Conservation (phyloP, 2,113 vertebrate genomes). For the Colinus virginianus region DNA sequence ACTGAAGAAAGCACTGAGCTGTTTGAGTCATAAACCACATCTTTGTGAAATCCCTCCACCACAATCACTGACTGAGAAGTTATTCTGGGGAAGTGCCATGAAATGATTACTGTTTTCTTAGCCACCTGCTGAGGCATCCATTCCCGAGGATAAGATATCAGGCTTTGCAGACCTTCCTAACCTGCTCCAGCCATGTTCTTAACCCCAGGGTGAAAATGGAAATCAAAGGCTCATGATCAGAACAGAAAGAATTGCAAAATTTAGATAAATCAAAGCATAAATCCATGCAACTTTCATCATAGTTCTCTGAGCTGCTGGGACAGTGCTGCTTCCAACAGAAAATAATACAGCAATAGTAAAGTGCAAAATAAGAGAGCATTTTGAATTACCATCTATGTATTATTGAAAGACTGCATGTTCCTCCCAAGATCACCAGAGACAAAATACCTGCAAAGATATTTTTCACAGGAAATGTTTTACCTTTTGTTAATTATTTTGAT, state of each 20-base stretch:
- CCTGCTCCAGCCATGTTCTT: background rate
- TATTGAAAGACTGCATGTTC: background rate
- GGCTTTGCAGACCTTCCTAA: background rate
- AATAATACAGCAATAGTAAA: background rate
- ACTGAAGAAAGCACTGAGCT: background rate
- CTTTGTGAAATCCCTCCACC: background rate
- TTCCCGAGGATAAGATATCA: background rate
- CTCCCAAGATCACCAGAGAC: background rate
- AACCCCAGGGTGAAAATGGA: background rate
- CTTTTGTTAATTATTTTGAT: background rate
- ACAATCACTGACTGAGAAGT: background rate
- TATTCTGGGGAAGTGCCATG: background rate
- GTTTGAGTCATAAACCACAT: background rate
- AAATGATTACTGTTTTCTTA: slow-evolving; percentile 1
- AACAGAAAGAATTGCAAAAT: slow-evolving; percentile 4
- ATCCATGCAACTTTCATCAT: background rate
- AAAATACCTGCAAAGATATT: background rate
- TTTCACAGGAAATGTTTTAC: background rate
- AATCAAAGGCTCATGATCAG: background rate
- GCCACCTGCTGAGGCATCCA: background rate
- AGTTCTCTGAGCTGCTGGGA: background rate
- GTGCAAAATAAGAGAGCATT: background rate
- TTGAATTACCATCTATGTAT: background rate
- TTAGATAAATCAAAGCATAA: background rate
- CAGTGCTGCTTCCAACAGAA: background rate